These are phyloP conservation scores for Pheosia tremula DNA, from an alignment of 2,888 invertebrate genomes.

Conservation along the genomic window DNA sequence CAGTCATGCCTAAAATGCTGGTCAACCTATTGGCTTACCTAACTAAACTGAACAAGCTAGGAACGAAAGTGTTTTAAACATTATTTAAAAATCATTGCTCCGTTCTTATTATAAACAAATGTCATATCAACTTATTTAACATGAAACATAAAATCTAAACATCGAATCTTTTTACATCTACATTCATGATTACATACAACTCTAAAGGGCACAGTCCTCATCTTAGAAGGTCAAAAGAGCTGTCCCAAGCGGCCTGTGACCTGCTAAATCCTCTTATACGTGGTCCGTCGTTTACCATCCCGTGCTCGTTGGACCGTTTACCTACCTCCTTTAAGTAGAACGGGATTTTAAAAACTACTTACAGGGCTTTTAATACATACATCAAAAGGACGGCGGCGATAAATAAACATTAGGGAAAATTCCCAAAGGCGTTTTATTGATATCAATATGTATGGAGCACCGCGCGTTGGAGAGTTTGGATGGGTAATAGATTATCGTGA, in stretches of 20 bases:
- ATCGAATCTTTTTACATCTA: not conserved
- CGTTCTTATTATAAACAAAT: no score
- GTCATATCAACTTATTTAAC: no score
- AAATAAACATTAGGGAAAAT: conserved; percentile 14
- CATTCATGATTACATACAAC: conserved; percentile 1
- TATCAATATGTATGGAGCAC: conserved; percentile 9
- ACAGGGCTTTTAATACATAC: conserved; percentile 26
- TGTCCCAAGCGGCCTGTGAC: conserved; percentile 42
- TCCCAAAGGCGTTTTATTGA: conserved; percentile 17
- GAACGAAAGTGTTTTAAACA: no score
- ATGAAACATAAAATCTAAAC: not conserved
- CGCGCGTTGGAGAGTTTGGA: not conserved
- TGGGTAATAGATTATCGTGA: not conserved
- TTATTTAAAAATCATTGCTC: no score
- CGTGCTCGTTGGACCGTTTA: conserved; percentile 38
- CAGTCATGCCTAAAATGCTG: no score
- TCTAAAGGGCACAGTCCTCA: not conserved
- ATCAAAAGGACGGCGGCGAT: conserved; percentile 7
- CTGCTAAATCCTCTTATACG: conserved; percentile 55
- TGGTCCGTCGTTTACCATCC: conserved; percentile 42
- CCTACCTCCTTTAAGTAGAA: conserved; percentile 23
- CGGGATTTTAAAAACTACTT: conserved; percentile 42
- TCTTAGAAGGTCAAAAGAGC: conserved; percentile 2
- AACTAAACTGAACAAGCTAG: no score
- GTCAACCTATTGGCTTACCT: no score